Evolutionary conservation across 2,888 invertebrate species (phyloP).

Genomic region (Catocala nupta): DNA sequence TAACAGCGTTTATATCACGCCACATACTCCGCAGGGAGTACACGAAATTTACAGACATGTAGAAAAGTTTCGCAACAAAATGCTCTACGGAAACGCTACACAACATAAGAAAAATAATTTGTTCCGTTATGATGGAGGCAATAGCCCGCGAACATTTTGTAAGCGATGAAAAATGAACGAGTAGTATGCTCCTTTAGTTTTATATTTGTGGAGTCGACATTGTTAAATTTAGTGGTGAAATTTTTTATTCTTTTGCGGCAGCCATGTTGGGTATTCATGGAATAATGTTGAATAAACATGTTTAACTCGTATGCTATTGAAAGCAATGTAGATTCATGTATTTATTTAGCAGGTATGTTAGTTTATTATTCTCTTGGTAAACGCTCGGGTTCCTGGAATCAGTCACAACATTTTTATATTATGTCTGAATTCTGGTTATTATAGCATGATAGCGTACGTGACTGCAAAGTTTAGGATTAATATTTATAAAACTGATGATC

Average conservation of each 20-base stretch:
- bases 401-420: too few relatives aligned
- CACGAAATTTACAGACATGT: constrained; percentile 8
- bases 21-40: constrained; percentile 3
- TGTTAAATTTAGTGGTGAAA: constrained; percentile 3
- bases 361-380: too few relatives aligned
- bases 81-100: not conserved
- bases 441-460: too few relatives aligned
- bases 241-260: not conserved
- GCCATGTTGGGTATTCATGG: too few relatives aligned
- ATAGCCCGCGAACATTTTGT: constrained; percentile 58
- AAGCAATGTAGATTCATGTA: too few relatives aligned
- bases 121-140: constrained; percentile 51
- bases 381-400: too few relatives aligned
- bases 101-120: constrained; percentile 54
- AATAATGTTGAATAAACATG: too few relatives aligned
- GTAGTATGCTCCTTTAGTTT: constrained; percentile 47
- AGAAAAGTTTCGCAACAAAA: constrained; percentile 13
- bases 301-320: too few relatives aligned
- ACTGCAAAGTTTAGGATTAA: too few relatives aligned
- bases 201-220: constrained; percentile 7
- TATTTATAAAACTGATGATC: too few relatives aligned
- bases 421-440: too few relatives aligned
- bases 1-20: constrained; percentile 11
- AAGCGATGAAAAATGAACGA: constrained; percentile 58
- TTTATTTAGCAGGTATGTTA: too few relatives aligned